Evolutionary conservation across 2,888 invertebrate species (phyloP).

Genomic region (Tricholauxania praeusta): DNA sequence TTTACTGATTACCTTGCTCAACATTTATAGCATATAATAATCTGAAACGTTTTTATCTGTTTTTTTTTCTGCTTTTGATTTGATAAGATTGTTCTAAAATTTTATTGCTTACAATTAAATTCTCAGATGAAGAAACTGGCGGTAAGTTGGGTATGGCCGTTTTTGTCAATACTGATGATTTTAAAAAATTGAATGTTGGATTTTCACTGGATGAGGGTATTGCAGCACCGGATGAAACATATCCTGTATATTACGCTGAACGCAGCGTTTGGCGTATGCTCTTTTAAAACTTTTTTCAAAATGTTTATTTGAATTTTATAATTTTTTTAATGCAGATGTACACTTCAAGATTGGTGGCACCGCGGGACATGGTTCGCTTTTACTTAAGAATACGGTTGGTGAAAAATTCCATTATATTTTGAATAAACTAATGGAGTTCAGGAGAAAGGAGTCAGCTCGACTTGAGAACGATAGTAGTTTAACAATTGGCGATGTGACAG

Average conservation of each 20-base stretch:
- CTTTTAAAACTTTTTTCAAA: not conserved
- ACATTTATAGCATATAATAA: too few species aligned
- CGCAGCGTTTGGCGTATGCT: slow-evolving; percentile 78
- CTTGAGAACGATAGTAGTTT: slow-evolving; percentile 69
- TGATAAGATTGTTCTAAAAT: too few species aligned
- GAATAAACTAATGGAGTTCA: slow-evolving; percentile 74
- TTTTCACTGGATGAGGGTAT: slow-evolving; percentile 86
- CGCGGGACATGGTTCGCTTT: slow-evolving; percentile 85
- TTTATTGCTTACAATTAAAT: too few species aligned
- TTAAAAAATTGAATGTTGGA: slow-evolving; percentile 79
- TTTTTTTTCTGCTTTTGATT: too few species aligned
- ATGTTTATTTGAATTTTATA: not conserved
- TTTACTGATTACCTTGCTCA: not conserved
- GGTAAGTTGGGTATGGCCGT: slow-evolving; percentile 77
- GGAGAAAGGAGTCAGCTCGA: slow-evolving; percentile 73
- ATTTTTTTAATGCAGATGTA: slow-evolving; percentile 70
- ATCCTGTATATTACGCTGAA: slow-evolving; percentile 74
- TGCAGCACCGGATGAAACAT: slow-evolving; percentile 77
- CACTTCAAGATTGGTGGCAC: slow-evolving; percentile 75
- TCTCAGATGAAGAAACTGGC: slow-evolving; percentile 74
- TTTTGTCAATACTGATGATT: slow-evolving; percentile 76
- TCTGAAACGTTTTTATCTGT: too few species aligned
- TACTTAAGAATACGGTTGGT: slow-evolving; percentile 78
- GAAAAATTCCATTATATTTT: slow-evolving; percentile 77
- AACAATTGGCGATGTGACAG: slow-evolving; percentile 78